phyloP scores from a whole-genome alignment of 2,113 vertebrate genomes.

The Serinus canaria region DNA sequence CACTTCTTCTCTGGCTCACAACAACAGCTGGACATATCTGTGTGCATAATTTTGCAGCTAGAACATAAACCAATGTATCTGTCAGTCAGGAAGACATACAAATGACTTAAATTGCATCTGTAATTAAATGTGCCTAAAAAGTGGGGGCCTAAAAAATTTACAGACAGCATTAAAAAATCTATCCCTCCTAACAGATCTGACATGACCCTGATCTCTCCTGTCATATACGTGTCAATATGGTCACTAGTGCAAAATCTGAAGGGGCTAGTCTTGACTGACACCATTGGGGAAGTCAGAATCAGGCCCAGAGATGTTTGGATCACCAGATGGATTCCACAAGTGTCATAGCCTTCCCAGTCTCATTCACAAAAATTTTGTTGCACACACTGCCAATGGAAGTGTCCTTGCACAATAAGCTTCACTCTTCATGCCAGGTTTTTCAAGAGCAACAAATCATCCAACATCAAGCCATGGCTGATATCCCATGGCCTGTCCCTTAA shows the following conservation, averaged over 20 bases:
- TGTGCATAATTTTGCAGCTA: slow-evolving; percentile 7
- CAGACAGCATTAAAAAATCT: not conserved
- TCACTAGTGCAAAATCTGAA: not conserved
- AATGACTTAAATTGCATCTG: not conserved
- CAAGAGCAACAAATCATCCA: not conserved
- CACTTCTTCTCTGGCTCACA: not conserved
- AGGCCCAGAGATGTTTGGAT: not conserved
- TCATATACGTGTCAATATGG: fast-evolving
- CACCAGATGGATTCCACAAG: not conserved
- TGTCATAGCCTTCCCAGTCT: not conserved
- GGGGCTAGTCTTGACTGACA: not conserved
- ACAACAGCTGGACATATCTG: not conserved
- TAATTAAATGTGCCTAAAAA: not conserved
- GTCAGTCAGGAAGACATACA: not conserved
- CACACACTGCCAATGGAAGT: not conserved
- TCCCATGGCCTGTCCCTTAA: not conserved
- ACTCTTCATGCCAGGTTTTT: not conserved
- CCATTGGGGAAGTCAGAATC: not conserved
- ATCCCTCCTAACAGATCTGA: not conserved
- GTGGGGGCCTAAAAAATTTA: not conserved
- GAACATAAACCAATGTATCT: not conserved
- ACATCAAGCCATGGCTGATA: not conserved
- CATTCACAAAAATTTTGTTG: not conserved
- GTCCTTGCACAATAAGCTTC: not conserved
- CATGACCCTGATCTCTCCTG: fast-evolving